Evolutionary conservation across 2,888 invertebrate genomes (phyloP), one percentile per base, ranked within the genome.

Genomic region (Tyria jacobaeae): DNA sequence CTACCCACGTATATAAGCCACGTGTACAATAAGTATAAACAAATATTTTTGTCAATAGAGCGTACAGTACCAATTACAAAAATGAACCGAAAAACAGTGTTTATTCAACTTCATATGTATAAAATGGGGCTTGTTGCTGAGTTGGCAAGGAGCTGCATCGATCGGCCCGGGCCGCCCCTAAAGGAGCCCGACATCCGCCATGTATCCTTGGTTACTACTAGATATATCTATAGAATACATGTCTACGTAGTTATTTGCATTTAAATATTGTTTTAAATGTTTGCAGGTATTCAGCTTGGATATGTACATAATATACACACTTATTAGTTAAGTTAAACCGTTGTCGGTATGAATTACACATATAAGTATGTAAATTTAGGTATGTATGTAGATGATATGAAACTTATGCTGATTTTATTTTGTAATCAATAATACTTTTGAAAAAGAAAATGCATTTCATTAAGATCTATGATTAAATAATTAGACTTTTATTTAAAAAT

Each of bases 101-200:
- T 21, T 39, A 35, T 59, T 35, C 27, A 47, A 37, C 37, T 21
- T 39, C 48, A 25, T 27, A 35, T 31, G 57, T n/a, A n/a, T n/a
- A 39, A 54, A 52, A 27, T 35, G 56, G 48, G 53, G 49, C 17
- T 27, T 14, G 48, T 49, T 35, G 35, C 25, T 34, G 49, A 60
- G 48, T 37, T 41, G 56, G 57, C 50, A 49, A 62, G 71, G 50
- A 80, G 89, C 89, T 89, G 68, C 64, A 90, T 90, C 89, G 90
- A 90, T 89, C 89, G 71, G 87, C 82, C 87, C 88, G 89, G 89
- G 90, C 21, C 66, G 48, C 65, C 55, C 60, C 48, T 55, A 50
- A 57, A 63, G 52, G 44, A 56, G 49, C 55, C 27, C 47, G 49
- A 25, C 51, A 60, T 57, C 24, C 67, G 62, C 60, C 62, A 62